A percentile compares a stretch with the other conserved stretches of the same genome.
Evolutionary conservation across 2,888 invertebrate genomes (phyloP).

Genomic region (Conistra vaccinii): DNA sequence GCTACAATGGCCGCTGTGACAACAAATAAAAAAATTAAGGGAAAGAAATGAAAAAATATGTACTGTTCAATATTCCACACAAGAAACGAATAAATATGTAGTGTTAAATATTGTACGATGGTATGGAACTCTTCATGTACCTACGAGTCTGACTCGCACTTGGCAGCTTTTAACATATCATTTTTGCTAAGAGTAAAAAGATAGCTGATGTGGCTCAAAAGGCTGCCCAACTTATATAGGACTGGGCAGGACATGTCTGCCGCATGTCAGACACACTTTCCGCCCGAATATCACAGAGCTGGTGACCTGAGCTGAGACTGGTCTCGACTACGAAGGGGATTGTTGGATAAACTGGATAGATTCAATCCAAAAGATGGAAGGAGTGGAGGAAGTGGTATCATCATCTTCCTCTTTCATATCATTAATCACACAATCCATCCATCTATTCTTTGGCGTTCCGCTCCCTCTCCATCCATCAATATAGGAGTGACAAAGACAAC

Average conservation of each 20-base stretch:
- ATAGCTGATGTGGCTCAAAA: background rate
- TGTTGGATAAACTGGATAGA: background rate
- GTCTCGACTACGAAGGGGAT: no score
- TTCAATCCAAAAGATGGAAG: background rate
- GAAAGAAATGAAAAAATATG: no score
- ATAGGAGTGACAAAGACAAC: background rate
- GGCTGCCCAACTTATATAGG: background rate
- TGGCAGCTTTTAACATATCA: background rate
- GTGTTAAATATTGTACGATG: background rate
- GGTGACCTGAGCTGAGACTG: background rate
- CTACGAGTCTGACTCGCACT: background rate
- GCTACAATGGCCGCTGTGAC: no score
- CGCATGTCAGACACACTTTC: background rate
- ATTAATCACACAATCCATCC: no score
- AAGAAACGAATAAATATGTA: no score
- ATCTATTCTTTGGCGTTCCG: no score
- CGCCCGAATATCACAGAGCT: background rate
- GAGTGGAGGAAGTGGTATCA: background rate
- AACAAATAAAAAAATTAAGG: no score
- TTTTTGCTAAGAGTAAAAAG: background rate
- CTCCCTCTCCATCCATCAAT: no score
- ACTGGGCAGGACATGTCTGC: background rate
- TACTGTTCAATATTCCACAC: background rate
- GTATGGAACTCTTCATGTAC: background rate
- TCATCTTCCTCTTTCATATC: no score